A percentile compares a stretch with the other conserved stretches of the same genome.
These are phyloP conservation scores for Dendrocincla tyrannina DNA, from an alignment of 2,797 vertebrate species.

Conservation along the genomic window DNA sequence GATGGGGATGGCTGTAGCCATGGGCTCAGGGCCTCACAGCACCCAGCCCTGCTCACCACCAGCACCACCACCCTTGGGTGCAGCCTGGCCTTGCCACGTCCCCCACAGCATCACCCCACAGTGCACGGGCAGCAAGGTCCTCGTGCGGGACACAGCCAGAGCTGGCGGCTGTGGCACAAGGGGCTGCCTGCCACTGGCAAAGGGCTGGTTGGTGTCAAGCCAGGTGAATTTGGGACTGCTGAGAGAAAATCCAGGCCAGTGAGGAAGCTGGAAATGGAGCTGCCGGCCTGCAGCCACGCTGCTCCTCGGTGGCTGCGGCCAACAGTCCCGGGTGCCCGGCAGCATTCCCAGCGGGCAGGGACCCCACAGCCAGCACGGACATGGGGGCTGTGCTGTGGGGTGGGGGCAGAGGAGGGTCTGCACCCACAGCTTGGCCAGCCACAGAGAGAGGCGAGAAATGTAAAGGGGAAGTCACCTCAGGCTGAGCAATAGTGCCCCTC, in stretches of 20 bases:
- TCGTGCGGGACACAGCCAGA: accelerated
- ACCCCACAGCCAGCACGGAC: accelerated
- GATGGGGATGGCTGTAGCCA: accelerated
- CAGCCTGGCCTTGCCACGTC: not conserved
- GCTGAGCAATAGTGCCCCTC: not conserved
- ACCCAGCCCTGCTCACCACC: not conserved
- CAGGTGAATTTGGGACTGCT: conserved; percentile 17
- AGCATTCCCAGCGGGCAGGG: not conserved
- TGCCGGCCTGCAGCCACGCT: accelerated
- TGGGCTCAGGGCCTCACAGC: not conserved
- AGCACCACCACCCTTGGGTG: not conserved
- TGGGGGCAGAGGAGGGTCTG: not conserved
- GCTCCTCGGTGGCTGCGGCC: not conserved
- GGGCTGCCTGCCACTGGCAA: accelerated
- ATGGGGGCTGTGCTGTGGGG: accelerated
- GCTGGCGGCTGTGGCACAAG: accelerated
- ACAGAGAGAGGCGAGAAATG: not conserved
- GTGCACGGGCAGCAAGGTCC: not conserved
- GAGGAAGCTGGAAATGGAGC: not conserved
- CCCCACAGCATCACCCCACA: not conserved
- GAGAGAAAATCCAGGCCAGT: conserved; percentile 1
- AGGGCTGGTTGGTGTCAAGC: not conserved
- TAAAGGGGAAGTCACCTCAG: not conserved
- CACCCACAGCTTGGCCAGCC: not conserved
- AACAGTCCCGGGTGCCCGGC: not conserved